Evolutionary conservation across 2,888 invertebrate genomes (phyloP), one percentile per base, ranked within the genome.

Genomic region (Epirrita christyi): DNA sequence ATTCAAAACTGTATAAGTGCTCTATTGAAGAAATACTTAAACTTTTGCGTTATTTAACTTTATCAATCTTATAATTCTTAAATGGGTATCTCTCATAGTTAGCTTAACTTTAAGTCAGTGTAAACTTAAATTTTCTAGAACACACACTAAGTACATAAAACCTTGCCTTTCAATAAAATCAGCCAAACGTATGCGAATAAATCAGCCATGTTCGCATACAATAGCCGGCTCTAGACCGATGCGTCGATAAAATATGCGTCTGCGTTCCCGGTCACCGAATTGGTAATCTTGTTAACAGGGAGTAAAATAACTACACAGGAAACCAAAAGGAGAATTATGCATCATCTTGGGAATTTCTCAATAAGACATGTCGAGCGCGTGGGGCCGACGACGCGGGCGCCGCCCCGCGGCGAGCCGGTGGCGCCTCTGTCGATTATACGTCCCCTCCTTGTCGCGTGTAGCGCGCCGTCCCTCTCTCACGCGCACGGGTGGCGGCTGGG

Each of bases 231-330:
- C 55, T 72, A 63, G 64, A 67, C 67, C 71, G 72, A 68, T 71
- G 67, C 67, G 63, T 71, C 70, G 78, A 84, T 88, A 86, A 88
- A 80, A 85, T 87, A 89, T 85, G 86, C 84, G 88, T 86, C 87
- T 83, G 83, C 75, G 76, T 59, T 59, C 59, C 61, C 78, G 80
- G 85, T 84, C 85, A 85, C 87, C 83, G 82, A 85, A 89, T 89
- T 85, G 81, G 86, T 89, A 89, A 90, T 91, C 85, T 85, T 85
- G 89, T 91, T 91, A 91, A 91, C 89, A 86, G 84, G 87, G 84
- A 87, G 85, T 86, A 82, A 86, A 86, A 86, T 85, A 85, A 85
- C 78, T 75, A 79, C 84, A 81, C 80, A 76, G 80, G 82, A 83
- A 85, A 86, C 82, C 82, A 86, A 88, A 88, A 88, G 77, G 81